phyloP scores from a whole-genome alignment of 2,113 vertebrate genomes.

The Limanda limanda region DNA sequence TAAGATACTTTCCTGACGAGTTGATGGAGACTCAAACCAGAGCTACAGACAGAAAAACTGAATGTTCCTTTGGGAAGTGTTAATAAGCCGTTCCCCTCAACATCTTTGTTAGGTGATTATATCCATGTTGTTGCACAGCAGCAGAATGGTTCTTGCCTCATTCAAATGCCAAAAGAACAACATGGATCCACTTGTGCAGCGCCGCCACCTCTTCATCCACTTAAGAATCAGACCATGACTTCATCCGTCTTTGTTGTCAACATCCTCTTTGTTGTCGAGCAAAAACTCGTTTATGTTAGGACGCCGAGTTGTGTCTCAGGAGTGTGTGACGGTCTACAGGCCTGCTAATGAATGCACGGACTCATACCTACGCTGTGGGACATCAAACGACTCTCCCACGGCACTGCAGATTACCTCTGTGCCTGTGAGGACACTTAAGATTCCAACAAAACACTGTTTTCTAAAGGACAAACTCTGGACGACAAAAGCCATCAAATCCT shows the following conservation, averaged over 20 bases:
- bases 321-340: slow-evolving; percentile 9
- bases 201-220: not conserved
- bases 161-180: not conserved
- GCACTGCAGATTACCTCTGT: slow-evolving; percentile 34
- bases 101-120: too few species aligned
- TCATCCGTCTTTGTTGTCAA: slow-evolving; percentile 13
- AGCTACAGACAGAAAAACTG: too few species aligned
- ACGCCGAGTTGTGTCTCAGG: slow-evolving; percentile 1
- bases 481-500: slow-evolving; percentile 54
- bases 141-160: not conserved
- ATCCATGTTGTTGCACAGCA: too few species aligned
- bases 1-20: too few species aligned
- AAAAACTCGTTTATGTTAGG: not conserved
- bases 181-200: not conserved
- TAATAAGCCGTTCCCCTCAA: too few species aligned
- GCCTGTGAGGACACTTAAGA: slow-evolving; percentile 38
- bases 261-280: slow-evolving; percentile 11
- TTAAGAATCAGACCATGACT: not conserved
- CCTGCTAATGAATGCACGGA: slow-evolving; percentile 49
- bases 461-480: slow-evolving; percentile 48
- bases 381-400: slow-evolving; percentile 44
- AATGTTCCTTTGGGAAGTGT: too few species aligned
- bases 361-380: slow-evolving; percentile 51
- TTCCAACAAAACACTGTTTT: slow-evolving; percentile 37
- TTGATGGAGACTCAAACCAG: too few species aligned